phyloP scores from a whole-genome alignment of 2,113 vertebrate species.

The Brachyhypopomus gauderio region DNA sequence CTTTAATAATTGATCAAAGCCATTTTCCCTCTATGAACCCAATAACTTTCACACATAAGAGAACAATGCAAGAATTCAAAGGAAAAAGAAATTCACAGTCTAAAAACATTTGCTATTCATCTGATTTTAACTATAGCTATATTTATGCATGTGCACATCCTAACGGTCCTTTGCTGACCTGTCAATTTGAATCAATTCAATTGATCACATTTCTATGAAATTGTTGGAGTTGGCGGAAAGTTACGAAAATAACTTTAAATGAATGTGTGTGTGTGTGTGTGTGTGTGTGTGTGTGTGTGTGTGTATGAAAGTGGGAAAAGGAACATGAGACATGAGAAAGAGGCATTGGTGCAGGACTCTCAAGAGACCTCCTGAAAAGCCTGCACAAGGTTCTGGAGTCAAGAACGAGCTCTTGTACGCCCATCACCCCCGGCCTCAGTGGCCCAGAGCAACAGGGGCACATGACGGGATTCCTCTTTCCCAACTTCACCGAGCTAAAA shows the following conservation, averaged over 20 bases:
- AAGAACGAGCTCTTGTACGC: constrained; percentile 18
- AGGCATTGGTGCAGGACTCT: not conserved
- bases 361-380: constrained; percentile 19
- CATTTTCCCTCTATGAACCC: constrained; percentile 26
- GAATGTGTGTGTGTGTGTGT: not conserved
- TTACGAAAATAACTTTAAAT: not conserved
- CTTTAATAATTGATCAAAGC: constrained; percentile 54
- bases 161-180: no score
- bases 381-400: not conserved
- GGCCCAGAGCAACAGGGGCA: constrained; percentile 39
- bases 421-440: constrained; percentile 31
- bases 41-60: constrained; percentile 36
- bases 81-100: not conserved
- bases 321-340: not conserved
- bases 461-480: constrained; percentile 25
- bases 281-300: not conserved
- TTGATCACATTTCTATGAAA: no score
- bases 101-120: not conserved
- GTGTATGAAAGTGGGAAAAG: not conserved
- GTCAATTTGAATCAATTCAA: no score
- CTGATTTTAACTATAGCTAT: not conserved
- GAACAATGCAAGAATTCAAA: not conserved
- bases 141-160: not conserved
- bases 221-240: not conserved
- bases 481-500: constrained; percentile 32